These are phyloP conservation scores for Sander vitreus DNA, from an alignment of 2,113 vertebrate genomes.

Conservation along the genomic window DNA sequence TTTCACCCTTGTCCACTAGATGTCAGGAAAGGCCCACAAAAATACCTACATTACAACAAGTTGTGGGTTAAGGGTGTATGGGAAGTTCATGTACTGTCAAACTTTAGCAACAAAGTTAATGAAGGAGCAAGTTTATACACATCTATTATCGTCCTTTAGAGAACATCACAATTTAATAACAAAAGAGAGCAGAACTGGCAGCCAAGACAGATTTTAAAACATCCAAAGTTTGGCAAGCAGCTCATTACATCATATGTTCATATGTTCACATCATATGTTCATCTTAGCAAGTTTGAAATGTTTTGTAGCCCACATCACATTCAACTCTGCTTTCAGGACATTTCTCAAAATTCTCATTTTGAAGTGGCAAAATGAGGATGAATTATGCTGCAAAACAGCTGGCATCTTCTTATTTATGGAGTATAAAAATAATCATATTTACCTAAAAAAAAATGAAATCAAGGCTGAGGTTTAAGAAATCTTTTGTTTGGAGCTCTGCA, in stretches of 20 bases:
- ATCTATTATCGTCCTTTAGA: neutral
- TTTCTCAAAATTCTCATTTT: neutral
- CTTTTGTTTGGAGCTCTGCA: conserved; percentile 16
- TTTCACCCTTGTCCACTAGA: conserved; percentile 45
- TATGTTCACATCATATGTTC: conserved; percentile 5
- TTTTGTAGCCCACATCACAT: neutral
- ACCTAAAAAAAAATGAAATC: neutral
- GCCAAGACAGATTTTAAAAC: neutral
- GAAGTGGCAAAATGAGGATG: neutral
- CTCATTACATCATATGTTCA: conserved; percentile 14
- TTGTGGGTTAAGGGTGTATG: neutral
- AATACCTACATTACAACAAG: neutral
- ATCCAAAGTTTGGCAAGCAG: conserved; percentile 14
- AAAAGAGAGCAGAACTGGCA: neutral
- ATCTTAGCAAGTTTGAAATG: neutral
- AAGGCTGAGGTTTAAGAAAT: neutral
- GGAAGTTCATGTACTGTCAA: neutral
- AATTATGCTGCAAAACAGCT: conserved; percentile 12
- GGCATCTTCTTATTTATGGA: neutral
- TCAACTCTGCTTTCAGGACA: neutral
- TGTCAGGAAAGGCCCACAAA: conserved; percentile 53
- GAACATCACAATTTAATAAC: neutral
- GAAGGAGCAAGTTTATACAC: neutral
- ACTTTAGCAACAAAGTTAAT: neutral
- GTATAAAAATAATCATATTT: neutral